Evolutionary conservation across 2,888 invertebrate genomes (phyloP).

Genomic region (Spilosoma lubricipeda): DNA sequence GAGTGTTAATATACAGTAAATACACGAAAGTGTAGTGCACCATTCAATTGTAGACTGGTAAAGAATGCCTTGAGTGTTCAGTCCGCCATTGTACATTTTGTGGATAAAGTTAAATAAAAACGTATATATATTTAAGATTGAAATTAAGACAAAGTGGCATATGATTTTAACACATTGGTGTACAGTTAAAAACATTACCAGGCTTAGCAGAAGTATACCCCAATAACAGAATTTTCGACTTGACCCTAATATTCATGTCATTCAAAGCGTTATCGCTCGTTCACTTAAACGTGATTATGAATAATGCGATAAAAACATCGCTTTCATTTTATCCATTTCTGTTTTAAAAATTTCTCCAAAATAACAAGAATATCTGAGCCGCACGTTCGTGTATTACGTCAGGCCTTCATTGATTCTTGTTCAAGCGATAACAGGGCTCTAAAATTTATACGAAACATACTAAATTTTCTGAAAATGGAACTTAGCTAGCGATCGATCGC

Average conservation of each 20-base stretch:
- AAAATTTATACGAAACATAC: slow-evolving; percentile 11
- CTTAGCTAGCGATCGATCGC: too few relatives aligned
- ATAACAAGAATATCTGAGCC: slow-evolving; percentile 6
- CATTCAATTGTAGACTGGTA: too few relatives aligned
- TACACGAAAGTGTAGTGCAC: too few relatives aligned
- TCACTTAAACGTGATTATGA: background rate
- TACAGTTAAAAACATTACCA: background rate
- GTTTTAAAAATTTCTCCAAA: background rate
- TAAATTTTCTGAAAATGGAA: too few relatives aligned
- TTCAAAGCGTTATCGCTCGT: background rate
- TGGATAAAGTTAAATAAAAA: too few relatives aligned
- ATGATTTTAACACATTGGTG: too few relatives aligned
- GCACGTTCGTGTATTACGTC: slow-evolving; percentile 2
- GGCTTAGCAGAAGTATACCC: background rate
- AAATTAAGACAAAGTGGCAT: too few relatives aligned
- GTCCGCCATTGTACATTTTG: too few relatives aligned
- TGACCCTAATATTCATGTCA: background rate
- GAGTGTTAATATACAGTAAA: too few relatives aligned
- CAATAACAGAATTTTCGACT: background rate
- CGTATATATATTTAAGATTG: too few relatives aligned
- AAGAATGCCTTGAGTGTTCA: too few relatives aligned
- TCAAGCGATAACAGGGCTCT: slow-evolving; percentile 7
- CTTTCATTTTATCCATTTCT: slow-evolving; percentile 3
- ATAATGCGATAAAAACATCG: background rate
- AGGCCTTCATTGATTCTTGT: slow-evolving; percentile 3